Conservation (phyloP, 2,888 invertebrate species). For the Augochlorella aurata region DNA sequence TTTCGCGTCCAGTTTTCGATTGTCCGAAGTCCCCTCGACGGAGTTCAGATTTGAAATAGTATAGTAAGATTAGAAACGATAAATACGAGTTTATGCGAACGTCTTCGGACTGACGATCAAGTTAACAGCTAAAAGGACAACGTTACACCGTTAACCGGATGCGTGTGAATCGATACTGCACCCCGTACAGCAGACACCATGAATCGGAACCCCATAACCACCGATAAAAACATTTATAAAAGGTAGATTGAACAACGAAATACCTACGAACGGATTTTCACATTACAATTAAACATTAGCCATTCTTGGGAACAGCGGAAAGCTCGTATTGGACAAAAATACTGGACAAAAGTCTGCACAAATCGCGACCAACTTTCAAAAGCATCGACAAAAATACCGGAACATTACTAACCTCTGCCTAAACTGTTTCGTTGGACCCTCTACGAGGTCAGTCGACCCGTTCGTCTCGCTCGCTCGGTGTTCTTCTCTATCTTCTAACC, state of each 20-base stretch:
- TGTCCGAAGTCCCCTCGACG: not conserved
- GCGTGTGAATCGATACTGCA: not conserved
- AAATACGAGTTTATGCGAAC: not conserved
- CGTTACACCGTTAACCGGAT: not conserved
- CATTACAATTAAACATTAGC: conserved; percentile 26
- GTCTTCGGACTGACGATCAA: not conserved
- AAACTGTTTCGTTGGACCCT: not conserved
- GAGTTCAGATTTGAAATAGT: not conserved
- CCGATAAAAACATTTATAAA: conserved; percentile 52
- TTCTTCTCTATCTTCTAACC: not conserved
- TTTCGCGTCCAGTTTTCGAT: conserved; percentile 2
- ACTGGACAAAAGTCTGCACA: not conserved
- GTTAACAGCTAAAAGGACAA: conserved; percentile 21
- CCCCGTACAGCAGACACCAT: conserved; percentile 12
- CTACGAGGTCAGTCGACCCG: not conserved
- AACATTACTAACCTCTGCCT: not conserved
- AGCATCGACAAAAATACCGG: not conserved
- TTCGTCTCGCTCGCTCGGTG: not conserved
- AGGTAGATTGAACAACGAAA: conserved; percentile 44
- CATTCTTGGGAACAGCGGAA: not conserved
- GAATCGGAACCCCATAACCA: conserved; percentile 48
- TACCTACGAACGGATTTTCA: conserved; percentile 26
- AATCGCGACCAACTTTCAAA: not conserved
- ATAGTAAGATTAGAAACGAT: not conserved
- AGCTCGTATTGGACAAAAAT: conserved; percentile 11